Conservation (phyloP, 2,113 vertebrate species). For the Notothenia rossii region DNA sequence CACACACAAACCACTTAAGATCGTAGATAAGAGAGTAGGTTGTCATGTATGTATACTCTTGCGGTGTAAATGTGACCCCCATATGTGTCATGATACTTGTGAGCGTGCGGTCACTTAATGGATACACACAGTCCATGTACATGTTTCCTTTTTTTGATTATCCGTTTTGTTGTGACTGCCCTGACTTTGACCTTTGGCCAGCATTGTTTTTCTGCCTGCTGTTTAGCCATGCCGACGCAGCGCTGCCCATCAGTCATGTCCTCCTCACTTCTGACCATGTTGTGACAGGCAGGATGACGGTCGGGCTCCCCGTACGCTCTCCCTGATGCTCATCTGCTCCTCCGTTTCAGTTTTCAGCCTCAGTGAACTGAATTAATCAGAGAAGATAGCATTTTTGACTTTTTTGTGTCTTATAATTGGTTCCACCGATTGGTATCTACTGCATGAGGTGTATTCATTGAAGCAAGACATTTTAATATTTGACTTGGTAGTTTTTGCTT, state of each 20-base stretch:
- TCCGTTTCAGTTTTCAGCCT: constrained; percentile 14
- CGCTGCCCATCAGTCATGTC: constrained; percentile 52
- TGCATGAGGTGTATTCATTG: neutral
- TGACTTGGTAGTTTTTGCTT: constrained; percentile 11
- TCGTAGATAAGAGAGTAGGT: too few species aligned
- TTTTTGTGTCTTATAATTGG: constrained; percentile 1
- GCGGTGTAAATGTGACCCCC: constrained; percentile 20
- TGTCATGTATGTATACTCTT: constrained; percentile 10
- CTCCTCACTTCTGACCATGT: constrained; percentile 38
- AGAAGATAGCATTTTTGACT: constrained; percentile 7
- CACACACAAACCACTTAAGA: too few species aligned
- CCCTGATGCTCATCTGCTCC: neutral
- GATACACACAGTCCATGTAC: neutral
- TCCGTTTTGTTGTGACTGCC: constrained; percentile 37
- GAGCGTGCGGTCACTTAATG: constrained; percentile 30
- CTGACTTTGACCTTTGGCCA: constrained; percentile 56
- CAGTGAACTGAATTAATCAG: constrained; percentile 21
- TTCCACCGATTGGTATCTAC: constrained; percentile 19
- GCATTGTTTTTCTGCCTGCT: constrained; percentile 40
- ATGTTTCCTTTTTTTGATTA: neutral
- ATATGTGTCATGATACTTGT: neutral
- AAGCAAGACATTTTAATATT: neutral
- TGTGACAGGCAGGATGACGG: constrained; percentile 16
- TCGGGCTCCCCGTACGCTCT: neutral
- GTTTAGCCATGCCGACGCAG: constrained; percentile 24